Evolutionary conservation across 1,140 invertebrate genomes (phyloP), one percentile per base, ranked within the genome.

Genomic region (Anastrepha ludens): DNA sequence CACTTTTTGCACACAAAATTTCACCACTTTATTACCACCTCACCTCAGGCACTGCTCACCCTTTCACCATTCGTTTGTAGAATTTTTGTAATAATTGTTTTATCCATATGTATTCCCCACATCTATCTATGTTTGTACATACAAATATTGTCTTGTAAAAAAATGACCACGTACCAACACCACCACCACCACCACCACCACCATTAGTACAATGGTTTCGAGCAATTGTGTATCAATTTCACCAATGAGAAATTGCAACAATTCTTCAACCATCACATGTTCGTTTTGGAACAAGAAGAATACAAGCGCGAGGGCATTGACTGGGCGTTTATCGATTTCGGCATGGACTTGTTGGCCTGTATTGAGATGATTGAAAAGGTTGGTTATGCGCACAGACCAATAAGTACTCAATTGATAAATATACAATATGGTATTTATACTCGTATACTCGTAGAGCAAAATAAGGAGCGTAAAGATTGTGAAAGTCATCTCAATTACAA

Each of bases 261-360:
- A 94, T 99, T 99, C 96, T 99, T 99, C 97, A 99, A 99, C 95
- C 98, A 99, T 94, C 98, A 99, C 96, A 99, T 99, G 98, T 99
- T 99, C 95, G 98, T 99, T 91, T 96, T 99, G 92, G 98, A 99
- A 95, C 98, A 98, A 96, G 98, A 98, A 95, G 98, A 99, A 94
- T 99, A 99, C 95, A 98, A 98, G 94, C 97, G 95, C 93, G 98
- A 99, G 94, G 97, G 97, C 92, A 99, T 99, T 94, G 95, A 98
- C 89, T 99, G 98, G 98, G 95, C 96, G 91, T 99, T 99, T 95
- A 98, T 99, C 94, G 98, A 99, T 96, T 99, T 99, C 95, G 98
- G 98, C 94, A 98, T 99, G 97, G 98, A 99, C 94, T 96, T 99
- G 94, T 96, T 98, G 93, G 97, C 97, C 94, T 98, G 97, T 96